Evolutionary conservation across 1,140 invertebrate genomes (phyloP), one percentile per base, ranked within the genome.

Genomic region (Magallana ariakensis): DNA sequence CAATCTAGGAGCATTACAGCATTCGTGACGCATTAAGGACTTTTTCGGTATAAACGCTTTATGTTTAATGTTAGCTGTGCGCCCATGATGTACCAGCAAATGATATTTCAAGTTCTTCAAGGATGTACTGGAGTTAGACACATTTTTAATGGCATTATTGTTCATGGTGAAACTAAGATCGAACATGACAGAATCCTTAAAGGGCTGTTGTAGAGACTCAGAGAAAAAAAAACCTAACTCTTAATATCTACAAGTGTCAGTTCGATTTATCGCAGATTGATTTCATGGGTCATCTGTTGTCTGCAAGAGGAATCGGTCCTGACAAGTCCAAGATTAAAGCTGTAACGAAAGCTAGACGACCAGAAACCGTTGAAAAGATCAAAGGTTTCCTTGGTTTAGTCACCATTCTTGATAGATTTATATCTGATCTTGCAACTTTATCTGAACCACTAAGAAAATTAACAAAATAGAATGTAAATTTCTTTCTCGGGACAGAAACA

Each of bases 251-350:
- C 54, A 91, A 91, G 62, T 92, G 89, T 85, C 10, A 89, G 33
- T n/a, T n/a, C n/a, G 84, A 62, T 46, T 87, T 85, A 82, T 16
- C 70, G 0, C 53, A 88, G 54, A 46, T 92, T 3, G 86, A 85
- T 13, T 92, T 92, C 60, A 89, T 92, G 84, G 90, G 88, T 53
- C 85, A 89, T 80, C 15, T 93, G 16, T 75, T 92, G 26, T 91
- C 87, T 33, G 85, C 33, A 15, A 83, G 87, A 6, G 87, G 91
- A 70, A 87, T 88, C 13, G 81, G 87, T 22, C 85, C 86, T 16
- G 60, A 70, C 0, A 62, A 86, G 19, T 55, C 80, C 1, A 89
- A 87, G 57, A 85, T 89, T 11, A 57, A 87, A 53, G 86, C 84
- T 33, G 55, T 89, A n/a, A n/a, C 57, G 7, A 87, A 89, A 16